These are phyloP conservation scores for Drosophila prostipennis DNA, from an alignment of 2,888 invertebrate species.

Conservation along the genomic window DNA sequence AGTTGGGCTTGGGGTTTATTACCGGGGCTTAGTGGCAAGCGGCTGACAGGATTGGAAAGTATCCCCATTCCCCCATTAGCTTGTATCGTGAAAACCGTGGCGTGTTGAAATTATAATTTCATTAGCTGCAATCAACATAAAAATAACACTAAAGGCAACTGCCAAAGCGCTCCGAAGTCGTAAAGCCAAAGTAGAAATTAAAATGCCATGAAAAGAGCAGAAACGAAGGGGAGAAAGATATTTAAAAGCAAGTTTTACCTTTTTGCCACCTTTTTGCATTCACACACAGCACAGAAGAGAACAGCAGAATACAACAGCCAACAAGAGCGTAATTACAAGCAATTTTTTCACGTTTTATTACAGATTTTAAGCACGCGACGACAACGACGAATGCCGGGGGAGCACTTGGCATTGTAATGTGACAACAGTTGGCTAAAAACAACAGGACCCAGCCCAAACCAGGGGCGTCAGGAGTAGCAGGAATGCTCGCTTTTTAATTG, in stretches of 20 bases:
- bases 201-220: slow-evolving; percentile 16
- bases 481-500: slow-evolving; percentile 76
- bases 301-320: slow-evolving; percentile 19
- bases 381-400: slow-evolving; percentile 47
- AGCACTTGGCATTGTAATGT: slow-evolving; percentile 77
- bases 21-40: slow-evolving; percentile 54
- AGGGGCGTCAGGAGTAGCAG: slow-evolving; percentile 41
- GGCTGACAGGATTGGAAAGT: slow-evolving; percentile 49
- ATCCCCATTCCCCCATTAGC: not conserved
- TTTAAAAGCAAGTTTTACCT: slow-evolving; percentile 73
- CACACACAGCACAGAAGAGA: slow-evolving; percentile 30
- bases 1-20: slow-evolving; percentile 41
- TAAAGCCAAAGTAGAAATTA: slow-evolving; percentile 64
- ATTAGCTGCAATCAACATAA: slow-evolving; percentile 80
- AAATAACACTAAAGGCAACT: slow-evolving; percentile 76
- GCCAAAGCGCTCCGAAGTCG: slow-evolving; percentile 73
- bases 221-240: slow-evolving; percentile 34
- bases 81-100: slow-evolving; percentile 39
- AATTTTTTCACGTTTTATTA: slow-evolving; percentile 78
- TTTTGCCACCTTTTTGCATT: slow-evolving; percentile 67
- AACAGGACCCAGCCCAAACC: slow-evolving; percentile 14
- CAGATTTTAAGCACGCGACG: slow-evolving; percentile 72
- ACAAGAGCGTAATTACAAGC: slow-evolving; percentile 75
- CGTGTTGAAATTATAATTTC: slow-evolving; percentile 77
- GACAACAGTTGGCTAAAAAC: slow-evolving; percentile 72